phyloP scores from a whole-genome alignment of 2,113 vertebrate genomes.

The Glaucidium brasilianum region DNA sequence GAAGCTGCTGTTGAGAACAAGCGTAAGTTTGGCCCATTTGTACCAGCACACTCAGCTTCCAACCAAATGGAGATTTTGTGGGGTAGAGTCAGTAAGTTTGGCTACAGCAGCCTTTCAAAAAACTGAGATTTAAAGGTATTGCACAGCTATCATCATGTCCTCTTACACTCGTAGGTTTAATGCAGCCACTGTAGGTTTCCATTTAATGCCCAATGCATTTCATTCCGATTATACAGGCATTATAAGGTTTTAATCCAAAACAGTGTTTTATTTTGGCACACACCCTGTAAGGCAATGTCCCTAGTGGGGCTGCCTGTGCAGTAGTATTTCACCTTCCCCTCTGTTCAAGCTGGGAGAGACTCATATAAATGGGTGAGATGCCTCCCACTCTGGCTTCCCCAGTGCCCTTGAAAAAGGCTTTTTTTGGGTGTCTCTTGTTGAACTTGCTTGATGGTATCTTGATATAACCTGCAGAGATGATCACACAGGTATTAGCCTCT shows the following conservation, averaged over 20 bases:
- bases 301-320: not conserved
- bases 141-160: not conserved
- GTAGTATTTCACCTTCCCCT: not conserved
- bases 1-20: not conserved
- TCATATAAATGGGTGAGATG: rapidly evolving
- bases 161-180: not conserved
- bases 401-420: not conserved
- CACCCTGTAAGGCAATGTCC: too few relatives aligned
- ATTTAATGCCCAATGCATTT: not conserved
- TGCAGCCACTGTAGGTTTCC: not conserved
- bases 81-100: not conserved
- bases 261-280: not conserved
- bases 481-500: not conserved
- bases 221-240: not conserved
- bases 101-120: not conserved
- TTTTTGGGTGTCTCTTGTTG: not conserved
- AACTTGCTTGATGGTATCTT: not conserved
- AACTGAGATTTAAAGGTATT: not conserved
- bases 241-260: not conserved
- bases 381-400: not conserved
- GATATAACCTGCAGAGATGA: not conserved
- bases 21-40: not conserved
- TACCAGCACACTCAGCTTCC: not conserved
- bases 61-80: not conserved
- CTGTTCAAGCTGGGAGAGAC: not conserved